Conservation (phyloP, 2,797 vertebrate genomes). For the Crenichthys baileyi region DNA sequence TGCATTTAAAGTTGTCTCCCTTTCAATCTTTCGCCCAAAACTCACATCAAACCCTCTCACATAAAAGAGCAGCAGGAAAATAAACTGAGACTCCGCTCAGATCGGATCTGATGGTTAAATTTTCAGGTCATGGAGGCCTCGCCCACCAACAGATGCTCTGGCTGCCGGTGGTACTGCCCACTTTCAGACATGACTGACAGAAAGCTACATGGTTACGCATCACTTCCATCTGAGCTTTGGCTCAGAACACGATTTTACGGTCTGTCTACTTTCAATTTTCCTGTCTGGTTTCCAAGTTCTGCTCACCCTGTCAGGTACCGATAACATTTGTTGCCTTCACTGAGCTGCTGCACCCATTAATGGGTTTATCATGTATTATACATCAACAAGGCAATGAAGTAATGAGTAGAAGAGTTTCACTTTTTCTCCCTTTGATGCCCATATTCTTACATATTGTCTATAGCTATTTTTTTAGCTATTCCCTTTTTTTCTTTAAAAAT, state of each 20-base stretch:
- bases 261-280: conserved; percentile 23
- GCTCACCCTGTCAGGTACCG: conserved; percentile 1
- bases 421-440: neutral
- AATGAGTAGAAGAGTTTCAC: neutral
- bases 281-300: conserved; percentile 4
- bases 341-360: conserved; percentile 1
- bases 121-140: conserved; percentile 53
- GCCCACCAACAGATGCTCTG: conserved; percentile 75
- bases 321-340: neutral
- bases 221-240: conserved; percentile 38
- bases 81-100: conserved; percentile 34
- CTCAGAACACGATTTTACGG: conserved; percentile 12
- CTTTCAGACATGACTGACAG: conserved; percentile 68
- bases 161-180: conserved; percentile 55
- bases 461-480: neutral
- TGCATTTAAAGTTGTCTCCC: neutral
- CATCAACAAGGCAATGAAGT: neutral
- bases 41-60: conserved; percentile 28
- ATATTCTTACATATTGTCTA: neutral
- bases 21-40: neutral
- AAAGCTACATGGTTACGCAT: conserved; percentile 36
- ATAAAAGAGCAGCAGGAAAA: conserved; percentile 45
- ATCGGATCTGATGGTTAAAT: conserved; percentile 31
- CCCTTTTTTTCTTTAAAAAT: neutral
- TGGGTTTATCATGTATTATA: neutral